phyloP scores from a whole-genome alignment of 2,113 vertebrate genomes.

The Dromaius novaehollandiae region DNA sequence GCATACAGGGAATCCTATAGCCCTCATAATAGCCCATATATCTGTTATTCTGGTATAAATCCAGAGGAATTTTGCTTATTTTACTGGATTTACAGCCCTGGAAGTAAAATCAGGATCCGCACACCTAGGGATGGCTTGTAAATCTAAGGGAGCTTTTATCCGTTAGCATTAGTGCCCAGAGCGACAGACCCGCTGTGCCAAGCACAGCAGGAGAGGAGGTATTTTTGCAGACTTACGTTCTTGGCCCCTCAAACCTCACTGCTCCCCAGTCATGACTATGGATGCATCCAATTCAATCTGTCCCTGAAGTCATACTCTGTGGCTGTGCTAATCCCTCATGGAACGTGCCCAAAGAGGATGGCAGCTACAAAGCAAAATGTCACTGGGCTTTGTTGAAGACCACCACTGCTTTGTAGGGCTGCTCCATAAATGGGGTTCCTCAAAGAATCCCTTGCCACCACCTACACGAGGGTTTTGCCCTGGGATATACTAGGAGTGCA shows the following conservation, averaged over 20 bases:
- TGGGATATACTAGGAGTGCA: neutral
- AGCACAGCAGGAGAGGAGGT: neutral
- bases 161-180: neutral
- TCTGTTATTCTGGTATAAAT: fast-evolving
- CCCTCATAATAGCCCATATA: neutral
- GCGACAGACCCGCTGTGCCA: neutral
- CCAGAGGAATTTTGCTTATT: neutral
- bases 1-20: neutral
- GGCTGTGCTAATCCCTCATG: neutral
- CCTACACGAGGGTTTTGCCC: fast-evolving
- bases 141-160: neutral
- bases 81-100: neutral
- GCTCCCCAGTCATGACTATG: neutral
- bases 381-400: neutral
- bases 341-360: neutral
- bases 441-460: neutral
- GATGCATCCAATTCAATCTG: neutral
- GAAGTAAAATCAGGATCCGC: neutral
- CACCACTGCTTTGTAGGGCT: neutral
- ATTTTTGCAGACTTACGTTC: neutral
- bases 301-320: neutral
- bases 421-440: neutral
- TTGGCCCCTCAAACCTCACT: neutral
- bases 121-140: neutral
- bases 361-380: neutral